Conservation (phyloP, 2,797 vertebrate species). For the Microhierax caerulescens region DNA sequence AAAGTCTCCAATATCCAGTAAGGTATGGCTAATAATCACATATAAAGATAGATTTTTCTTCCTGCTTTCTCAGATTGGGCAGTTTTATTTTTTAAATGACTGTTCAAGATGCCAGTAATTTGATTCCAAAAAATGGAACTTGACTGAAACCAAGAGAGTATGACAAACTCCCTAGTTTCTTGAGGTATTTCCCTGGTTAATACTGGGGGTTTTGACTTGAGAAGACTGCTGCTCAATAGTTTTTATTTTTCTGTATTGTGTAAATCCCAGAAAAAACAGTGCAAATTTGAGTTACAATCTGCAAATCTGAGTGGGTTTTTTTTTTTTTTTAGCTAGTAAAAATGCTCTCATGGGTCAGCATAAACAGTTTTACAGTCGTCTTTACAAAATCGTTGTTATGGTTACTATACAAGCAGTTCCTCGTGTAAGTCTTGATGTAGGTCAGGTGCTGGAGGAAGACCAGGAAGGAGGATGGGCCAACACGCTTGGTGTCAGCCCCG, state of each 20-base stretch:
- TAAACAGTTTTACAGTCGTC: background rate
- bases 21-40: background rate
- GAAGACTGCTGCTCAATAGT: background rate
- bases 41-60: background rate
- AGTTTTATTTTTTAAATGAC: background rate
- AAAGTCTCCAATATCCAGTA: background rate
- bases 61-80: background rate
- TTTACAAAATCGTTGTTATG: background rate
- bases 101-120: background rate
- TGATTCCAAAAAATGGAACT: background rate
- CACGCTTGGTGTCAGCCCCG: fast-evolving
- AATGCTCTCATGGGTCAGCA: background rate
- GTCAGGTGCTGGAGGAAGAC: background rate
- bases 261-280: background rate
- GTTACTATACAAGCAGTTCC: background rate
- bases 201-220: background rate
- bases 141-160: background rate
- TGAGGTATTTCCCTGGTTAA: background rate
- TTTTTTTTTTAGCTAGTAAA: background rate
- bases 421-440: background rate
- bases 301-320: background rate
- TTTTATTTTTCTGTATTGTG: background rate
- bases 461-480: background rate
- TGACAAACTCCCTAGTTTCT: background rate
- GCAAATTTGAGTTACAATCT: background rate